phyloP scores from a whole-genome alignment of 2,888 invertebrate species.

The Drosophila neotestacea region DNA sequence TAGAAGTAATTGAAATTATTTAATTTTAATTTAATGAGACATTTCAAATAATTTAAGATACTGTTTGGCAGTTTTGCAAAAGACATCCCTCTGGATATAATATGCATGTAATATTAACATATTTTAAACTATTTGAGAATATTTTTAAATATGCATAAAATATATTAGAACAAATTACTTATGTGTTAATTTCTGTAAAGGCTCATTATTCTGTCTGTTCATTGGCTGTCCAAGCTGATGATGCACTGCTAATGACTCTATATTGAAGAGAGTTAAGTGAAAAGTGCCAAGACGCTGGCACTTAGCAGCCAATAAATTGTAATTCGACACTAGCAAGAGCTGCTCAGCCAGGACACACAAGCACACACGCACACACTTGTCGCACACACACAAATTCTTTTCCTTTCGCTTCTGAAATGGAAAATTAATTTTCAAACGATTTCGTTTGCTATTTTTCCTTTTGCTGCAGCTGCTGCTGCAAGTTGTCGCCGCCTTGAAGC shows the following conservation, averaged over 20 bases:
- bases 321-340: constrained; percentile 70
- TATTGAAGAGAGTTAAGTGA: constrained; percentile 29
- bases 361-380: constrained; percentile 7
- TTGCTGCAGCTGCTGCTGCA: constrained; percentile 44
- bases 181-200: constrained; percentile 25
- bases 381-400: constrained; percentile 38
- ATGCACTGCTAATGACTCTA: constrained; percentile 44
- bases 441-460: constrained; percentile 56
- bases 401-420: constrained; percentile 67
- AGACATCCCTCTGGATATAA: no score
- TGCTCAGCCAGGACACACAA: constrained; percentile 28
- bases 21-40: no score
- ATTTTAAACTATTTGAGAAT: background rate
- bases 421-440: constrained; percentile 81
- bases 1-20: no score
- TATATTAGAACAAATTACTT: background rate
- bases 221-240: constrained; percentile 25
- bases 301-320: constrained; percentile 81
- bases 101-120: background rate
- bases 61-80: no score
- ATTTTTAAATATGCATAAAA: background rate
- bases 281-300: constrained; percentile 62
- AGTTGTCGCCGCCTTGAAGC: constrained; percentile 48
- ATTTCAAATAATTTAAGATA: no score
- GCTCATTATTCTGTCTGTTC: constrained; percentile 6